Base-by-base conservation (phyloP, 2,797 vertebrate genomes). In the Sebastes umbrosus region DNA sequence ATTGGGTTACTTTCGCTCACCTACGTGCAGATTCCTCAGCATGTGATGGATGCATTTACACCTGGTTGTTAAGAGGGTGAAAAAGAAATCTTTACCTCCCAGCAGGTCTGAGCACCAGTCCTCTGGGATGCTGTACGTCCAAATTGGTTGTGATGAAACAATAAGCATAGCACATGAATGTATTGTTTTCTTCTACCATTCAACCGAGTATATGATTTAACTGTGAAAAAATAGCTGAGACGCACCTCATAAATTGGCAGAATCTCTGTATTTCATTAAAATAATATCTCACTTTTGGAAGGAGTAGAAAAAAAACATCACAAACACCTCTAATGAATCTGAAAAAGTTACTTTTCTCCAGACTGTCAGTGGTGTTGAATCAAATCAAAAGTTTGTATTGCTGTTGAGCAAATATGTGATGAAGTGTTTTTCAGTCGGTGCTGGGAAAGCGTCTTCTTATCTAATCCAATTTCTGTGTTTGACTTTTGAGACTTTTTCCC, bases 61-160 rank as follows among this genome's bases (percentile, higher is more conserved):
- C 27, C 12, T 67, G 11, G 20, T 39, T 27, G 20, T 39, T 27
- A 16, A 58, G 13, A 25, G 50, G 0, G 50, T 3, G 20, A 60
- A 18, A 29, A 3, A 22, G 66, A n/a, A 14, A 52, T 18, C 8
- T 14, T 9, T 22, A 22, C n/a, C 22, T 57, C 20, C 43, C 24
- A 36, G 24, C 14, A 59, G 8, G 12, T 29, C 95, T 29, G 96
- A 96, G 25, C 96, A 96, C 29, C 96, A 97, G 73, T 96, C 96
- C 52, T 97, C 96, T 0, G 96, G 96, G 87, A 97, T 94, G 2
- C 92, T 95, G 91, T 96, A 97, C 87, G 6, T 36, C 27, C 14
- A 97, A 95, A 87, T 96, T 96, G 25, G 96, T 97, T 6, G 96
- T 97, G 79, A 98, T 97, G 91, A 59, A 63, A 67, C 54, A 58